Evolutionary conservation across 2,113 vertebrate species (phyloP), one percentile per base, ranked within the genome.

Genomic region (Equus przewalskii): DNA sequence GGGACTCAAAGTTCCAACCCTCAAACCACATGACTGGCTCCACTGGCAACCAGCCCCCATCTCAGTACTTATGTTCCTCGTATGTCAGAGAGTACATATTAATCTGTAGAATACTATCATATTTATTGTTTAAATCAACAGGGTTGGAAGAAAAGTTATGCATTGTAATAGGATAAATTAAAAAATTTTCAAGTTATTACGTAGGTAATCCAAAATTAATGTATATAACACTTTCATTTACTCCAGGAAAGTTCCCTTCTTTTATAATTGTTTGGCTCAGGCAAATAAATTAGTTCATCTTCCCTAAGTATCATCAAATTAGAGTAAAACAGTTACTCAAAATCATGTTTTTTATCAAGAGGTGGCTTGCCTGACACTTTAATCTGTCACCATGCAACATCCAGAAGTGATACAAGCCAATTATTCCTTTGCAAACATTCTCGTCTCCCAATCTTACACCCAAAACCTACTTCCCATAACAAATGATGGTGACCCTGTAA

Each of bases 121-220:
- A 89, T 64, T 70, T 84, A 83, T 26, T 80, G 36, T 73, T 92
- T 79, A 92, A 89, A 79, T 91, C 60, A 87, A 84, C n/a, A 92
- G 30, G 1, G 44, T 0, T 64, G 26, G 30, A 30, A 24, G 14
- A 30, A 36, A 36, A 21, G 22, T 73, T 44, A 60, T 4, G 16
- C 16, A 67, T 85, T 67, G 41, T 80, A 44, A 91, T 9, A 82
- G 16, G 88, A 93, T 44, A 93, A 46, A 97, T 67, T 30, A 90
- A 86, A 85, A 64, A 56, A 30, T 16, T 73, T 80, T 78, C 65
- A 94, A 89, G 36, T 70, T 28, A 80, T 91, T 85, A 58, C 26
- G 54, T 60, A 70, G 26, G n/a, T 67, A 86, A 79, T 36, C 26
- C 56, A 94, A 94, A 81, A 56, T 60, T 64, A 94, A n/a, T 21